Evolutionary conservation across 1,140 invertebrate genomes (phyloP).

Genomic region (Trachymyrmex cornetzi): DNA sequence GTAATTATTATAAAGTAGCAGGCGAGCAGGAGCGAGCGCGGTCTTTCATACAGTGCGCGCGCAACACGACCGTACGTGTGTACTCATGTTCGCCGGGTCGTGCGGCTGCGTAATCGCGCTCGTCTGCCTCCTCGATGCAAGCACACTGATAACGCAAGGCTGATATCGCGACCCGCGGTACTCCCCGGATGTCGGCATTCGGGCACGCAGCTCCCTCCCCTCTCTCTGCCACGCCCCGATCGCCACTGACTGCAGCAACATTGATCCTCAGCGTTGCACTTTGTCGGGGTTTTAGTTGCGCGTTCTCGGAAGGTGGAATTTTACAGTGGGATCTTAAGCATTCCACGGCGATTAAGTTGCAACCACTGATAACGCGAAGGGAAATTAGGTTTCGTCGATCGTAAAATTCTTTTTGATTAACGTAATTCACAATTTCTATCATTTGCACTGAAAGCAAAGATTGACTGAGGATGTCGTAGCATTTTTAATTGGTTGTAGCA

Average conservation of each 20-base stretch:
- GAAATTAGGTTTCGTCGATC: neutral
- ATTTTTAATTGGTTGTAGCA: too few species aligned
- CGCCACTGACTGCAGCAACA: slow-evolving; percentile 18
- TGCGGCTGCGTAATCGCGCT: slow-evolving; percentile 82
- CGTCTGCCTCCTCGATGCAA: slow-evolving; percentile 72
- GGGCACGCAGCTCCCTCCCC: neutral
- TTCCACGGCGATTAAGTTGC: neutral
- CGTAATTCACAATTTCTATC: neutral
- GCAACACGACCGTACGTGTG: slow-evolving; percentile 57
- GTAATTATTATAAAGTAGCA: slow-evolving; percentile 86
- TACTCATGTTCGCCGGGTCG: slow-evolving; percentile 83
- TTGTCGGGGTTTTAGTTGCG: slow-evolving; percentile 1
- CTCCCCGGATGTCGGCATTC: slow-evolving; percentile 39
- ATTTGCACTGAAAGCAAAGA: neutral
- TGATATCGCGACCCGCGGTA: slow-evolving; percentile 64
- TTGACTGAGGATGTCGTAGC: too few species aligned
- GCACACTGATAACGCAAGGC: slow-evolving; percentile 74
- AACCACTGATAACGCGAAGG: neutral
- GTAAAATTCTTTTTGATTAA: neutral
- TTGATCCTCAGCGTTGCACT: slow-evolving; percentile 40
- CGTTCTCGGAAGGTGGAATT: slow-evolving; percentile 3
- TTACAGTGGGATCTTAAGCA: neutral
- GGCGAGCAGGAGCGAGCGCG: slow-evolving; percentile 81
- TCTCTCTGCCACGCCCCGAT: slow-evolving; percentile 42
- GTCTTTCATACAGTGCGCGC: slow-evolving; percentile 68